Base-by-base conservation (phyloP, 2,113 vertebrate genomes). In the Pica pica region DNA sequence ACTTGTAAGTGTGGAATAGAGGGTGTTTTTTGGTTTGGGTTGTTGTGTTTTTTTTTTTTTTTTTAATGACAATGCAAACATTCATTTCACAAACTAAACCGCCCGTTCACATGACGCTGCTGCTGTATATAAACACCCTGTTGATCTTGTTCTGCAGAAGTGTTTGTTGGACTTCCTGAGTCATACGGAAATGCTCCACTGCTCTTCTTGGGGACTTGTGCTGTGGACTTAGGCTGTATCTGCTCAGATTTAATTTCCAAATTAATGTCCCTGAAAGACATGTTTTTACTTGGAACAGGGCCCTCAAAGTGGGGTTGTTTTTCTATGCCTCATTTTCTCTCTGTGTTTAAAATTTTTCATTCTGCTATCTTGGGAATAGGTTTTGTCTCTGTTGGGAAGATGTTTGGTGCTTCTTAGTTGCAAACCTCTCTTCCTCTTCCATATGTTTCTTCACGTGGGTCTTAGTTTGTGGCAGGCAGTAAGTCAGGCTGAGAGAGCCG, bases 21-120 rank as follows among this genome's bases (percentile, higher is more conserved):
- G 86, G 56, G 63, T 90, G 91, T 30, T 67, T 84, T 70, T 57
- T 55, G n/a, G 10, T 76, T 67, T 68, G 23, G 2, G 39, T 39
- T 39, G 39, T 11, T n/a, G n/a, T n/a, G n/a, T n/a, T 18, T 12
- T 35, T 30, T 39, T 11, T 31, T 33, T 46, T 84, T 87, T 92
- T 87, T 63, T 18, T 16, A 64, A 84, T 81, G 93, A 97, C 94
- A 97, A 80, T 93, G 95, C 94, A 96, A 93, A 96, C 96, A 97
- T 97, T 97, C 89, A 96, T 94, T 95, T 93, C 52, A 88, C 74
- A 89, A 94, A 95, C 85, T 69, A 83, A 96, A 44, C 92, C 1
- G 0, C 76, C 82, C 0, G 11, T 93, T 95, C 97, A 95, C 90
- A 80, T 95, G 94, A 95, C 0, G 0, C 84, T 76, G 81, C 81